Conservation (phyloP, 2,113 vertebrate genomes). For the Hemichromis elongatus region DNA sequence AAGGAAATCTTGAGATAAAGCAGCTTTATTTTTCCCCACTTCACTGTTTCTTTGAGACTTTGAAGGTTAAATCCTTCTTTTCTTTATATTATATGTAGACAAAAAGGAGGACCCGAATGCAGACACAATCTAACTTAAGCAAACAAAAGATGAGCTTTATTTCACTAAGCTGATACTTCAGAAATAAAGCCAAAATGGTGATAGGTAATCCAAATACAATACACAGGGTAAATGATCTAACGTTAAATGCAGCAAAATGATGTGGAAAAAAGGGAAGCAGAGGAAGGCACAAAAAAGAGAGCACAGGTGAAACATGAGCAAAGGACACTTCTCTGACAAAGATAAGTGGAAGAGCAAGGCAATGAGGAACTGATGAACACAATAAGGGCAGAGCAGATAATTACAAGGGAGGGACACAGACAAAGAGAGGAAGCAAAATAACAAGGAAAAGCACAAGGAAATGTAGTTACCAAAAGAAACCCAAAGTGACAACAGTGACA, state of each 20-base stretch:
- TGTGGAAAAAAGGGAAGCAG: neutral
- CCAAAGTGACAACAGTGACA: neutral
- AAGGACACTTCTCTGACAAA: neutral
- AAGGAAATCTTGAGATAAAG: slow-evolving; percentile 20
- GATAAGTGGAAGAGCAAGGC: neutral
- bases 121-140: neutral
- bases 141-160: neutral
- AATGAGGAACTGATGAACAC: neutral
- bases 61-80: neutral
- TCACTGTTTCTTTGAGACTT: neutral
- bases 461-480: neutral
- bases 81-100: neutral
- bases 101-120: neutral
- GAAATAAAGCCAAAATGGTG: neutral
- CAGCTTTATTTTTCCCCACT: neutral
- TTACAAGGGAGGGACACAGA: neutral
- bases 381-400: neutral
- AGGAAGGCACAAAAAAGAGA: neutral
- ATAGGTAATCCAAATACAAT: neutral
- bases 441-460: neutral
- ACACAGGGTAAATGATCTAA: neutral
- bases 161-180: neutral
- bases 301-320: neutral
- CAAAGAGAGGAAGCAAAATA: neutral
- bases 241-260: neutral